A percentile compares a stretch with the other conserved stretches of the same genome.
These are phyloP conservation scores for Typhlichthys subterraneus DNA, from an alignment of 2,797 vertebrate genomes.

Conservation along the genomic window DNA sequence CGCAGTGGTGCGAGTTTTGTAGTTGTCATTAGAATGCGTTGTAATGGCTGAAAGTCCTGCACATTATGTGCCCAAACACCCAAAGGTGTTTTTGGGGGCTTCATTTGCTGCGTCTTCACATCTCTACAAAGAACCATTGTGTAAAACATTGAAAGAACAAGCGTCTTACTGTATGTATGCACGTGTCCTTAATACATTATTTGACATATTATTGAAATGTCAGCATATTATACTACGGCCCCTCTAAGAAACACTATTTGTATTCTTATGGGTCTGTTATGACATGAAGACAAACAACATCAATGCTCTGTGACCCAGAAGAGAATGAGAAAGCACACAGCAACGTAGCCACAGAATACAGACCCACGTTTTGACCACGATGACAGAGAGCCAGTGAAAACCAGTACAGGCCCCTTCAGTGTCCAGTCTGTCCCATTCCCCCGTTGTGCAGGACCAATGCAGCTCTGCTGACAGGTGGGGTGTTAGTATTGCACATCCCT, in stretches of 20 bases:
- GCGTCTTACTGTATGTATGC: no score
- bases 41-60: no score
- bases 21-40: no score
- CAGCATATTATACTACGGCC: neutral
- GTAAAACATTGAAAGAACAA: neutral
- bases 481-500: constrained; percentile 78
- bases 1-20: neutral
- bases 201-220: neutral
- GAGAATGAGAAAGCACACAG: constrained; percentile 2
- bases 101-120: constrained; percentile 1
- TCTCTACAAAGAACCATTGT: neutral
- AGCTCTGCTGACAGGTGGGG: constrained; percentile 71
- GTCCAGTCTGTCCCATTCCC: constrained; percentile 33
- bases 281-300: no score
- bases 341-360: constrained; percentile 15
- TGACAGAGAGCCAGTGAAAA: constrained; percentile 3
- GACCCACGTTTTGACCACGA: constrained; percentile 17
- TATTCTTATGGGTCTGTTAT: neutral
- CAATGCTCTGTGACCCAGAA: neutral
- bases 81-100: neutral
- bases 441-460: constrained; percentile 58
- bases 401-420: constrained; percentile 35
- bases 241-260: neutral
- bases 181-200: no score
- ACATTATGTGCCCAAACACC: neutral